Percentiles rank a stretch among this genome's conserved stretches.
Evolutionary conservation across 2,113 vertebrate genomes (phyloP).

Genomic region (Butastur rufipennis): DNA sequence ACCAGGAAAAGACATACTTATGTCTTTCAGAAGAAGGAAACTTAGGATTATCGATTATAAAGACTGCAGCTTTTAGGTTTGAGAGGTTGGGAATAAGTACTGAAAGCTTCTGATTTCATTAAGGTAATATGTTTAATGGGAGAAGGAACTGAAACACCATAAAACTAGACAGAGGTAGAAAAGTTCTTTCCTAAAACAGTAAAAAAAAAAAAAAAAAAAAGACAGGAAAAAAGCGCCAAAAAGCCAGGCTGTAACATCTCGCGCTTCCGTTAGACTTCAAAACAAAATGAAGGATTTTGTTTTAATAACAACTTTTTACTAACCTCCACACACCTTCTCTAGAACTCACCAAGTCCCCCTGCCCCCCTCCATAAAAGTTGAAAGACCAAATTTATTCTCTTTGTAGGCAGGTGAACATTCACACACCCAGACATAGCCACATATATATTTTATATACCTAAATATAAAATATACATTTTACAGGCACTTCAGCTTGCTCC

Average conservation of each 20-base stretch:
- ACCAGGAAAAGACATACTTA: not conserved
- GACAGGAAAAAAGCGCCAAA: not conserved
- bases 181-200: not conserved
- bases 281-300: conserved; percentile 71
- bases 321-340: conserved; percentile 26
- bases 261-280: conserved; percentile 49
- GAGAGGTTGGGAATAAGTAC: not conserved
- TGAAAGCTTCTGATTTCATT: not conserved
- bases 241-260: not conserved
- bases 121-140: not conserved
- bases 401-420: conserved; percentile 76
- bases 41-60: not conserved
- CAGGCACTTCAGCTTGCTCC: conserved; percentile 65
- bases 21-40: not conserved
- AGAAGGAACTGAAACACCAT: not conserved
- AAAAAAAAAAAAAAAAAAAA: not conserved
- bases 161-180: not conserved
- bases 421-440: conserved; percentile 59
- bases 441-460: conserved; percentile 77
- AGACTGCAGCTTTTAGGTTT: not conserved
- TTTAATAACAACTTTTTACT: conserved; percentile 71
- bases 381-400: conserved; percentile 80
- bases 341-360: conserved; percentile 60
- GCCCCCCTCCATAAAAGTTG: conserved; percentile 60
- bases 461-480: conserved; percentile 84